Base-by-base conservation (phyloP, 2,888 invertebrate genomes). In the Leptopilina drosophilae region DNA sequence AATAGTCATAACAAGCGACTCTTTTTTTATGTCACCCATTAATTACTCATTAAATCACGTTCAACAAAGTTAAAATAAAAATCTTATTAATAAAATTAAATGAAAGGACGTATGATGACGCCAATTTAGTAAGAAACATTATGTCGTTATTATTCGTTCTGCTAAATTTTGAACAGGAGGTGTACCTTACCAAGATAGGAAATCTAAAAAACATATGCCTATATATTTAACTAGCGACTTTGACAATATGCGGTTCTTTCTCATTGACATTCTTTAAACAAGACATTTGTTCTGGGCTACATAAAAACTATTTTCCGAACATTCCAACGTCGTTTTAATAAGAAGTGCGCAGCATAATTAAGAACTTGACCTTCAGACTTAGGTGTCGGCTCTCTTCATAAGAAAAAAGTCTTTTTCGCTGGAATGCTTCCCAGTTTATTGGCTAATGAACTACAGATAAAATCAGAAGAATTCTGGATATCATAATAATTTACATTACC, bases 361-460 rank as follows among this genome's bases (percentile, higher is more conserved):
- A 56, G 73, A 73, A 73, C 56, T 53, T 59, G 56, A 73, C 73
- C 73, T 73, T 73, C 73, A 56, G 73, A 33, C 73, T 73, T 73
- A 59, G 73, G 73, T 73, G 73, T 33, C 73, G 33, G 26, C 73
- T 73, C 26, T 56, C 33, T 73, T 73, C 73, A 33, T 73, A 56
- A 33, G n/a, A 73, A 73, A 73, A 73, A 73, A 33, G 33, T 73
- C 73, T 73, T 73, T 40, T 40, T 14, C 73, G 56, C 53, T 56
- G 56, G 73, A 73, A 73, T 73, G 56, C 73, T 33, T 73, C 33
- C 73, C 33, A 26, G 56, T 33, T 33, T 53, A 73, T 12, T 53
- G 53, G 53, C 56, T 73, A 73, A 73, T 73, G 73, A 73, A 73
- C 73, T 73, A 53, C 26, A 73, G 73, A 73, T 73, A 73, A 73